phyloP scores from a whole-genome alignment of 2,888 invertebrate species.

The Arenicola marina region DNA sequence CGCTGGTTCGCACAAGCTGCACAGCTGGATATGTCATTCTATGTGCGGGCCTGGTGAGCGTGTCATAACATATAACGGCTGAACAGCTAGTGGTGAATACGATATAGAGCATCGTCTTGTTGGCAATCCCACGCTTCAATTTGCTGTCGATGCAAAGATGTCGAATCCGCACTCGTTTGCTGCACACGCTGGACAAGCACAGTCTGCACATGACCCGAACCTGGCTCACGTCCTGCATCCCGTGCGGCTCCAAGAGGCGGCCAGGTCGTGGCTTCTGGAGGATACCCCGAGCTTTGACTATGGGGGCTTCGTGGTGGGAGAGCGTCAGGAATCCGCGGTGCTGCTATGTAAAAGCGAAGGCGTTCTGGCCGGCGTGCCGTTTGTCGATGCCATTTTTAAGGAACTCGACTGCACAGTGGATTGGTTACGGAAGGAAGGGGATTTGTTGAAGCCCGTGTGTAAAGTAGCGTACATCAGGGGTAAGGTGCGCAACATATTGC shows the following conservation, averaged over 20 bases:
- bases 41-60: too few species aligned
- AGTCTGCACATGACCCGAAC: too few species aligned
- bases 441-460: conserved; percentile 35
- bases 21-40: too few species aligned
- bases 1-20: too few species aligned
- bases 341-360: conserved; percentile 54
- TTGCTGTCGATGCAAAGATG: too few species aligned
- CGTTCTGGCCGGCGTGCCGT: conserved; percentile 61
- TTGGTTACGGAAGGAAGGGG: conserved; percentile 57
- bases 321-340: conserved; percentile 50
- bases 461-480: conserved; percentile 56
- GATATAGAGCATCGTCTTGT: too few species aligned
- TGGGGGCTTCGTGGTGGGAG: conserved; percentile 58
- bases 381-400: conserved; percentile 60
- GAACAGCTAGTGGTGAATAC: too few species aligned
- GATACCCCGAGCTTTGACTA: conserved; percentile 59
- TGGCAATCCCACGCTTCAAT: too few species aligned
- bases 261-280: conserved; percentile 54
- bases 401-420: conserved; percentile 56
- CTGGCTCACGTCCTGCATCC: conserved; percentile 51
- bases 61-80: too few species aligned
- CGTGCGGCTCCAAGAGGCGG: conserved; percentile 44
- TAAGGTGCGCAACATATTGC: conserved; percentile 54
- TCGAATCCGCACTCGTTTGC: too few species aligned
- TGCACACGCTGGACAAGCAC: too few species aligned